Conservation (phyloP, 1,140 invertebrate genomes). For the Gryllus bimaculatus region DNA sequence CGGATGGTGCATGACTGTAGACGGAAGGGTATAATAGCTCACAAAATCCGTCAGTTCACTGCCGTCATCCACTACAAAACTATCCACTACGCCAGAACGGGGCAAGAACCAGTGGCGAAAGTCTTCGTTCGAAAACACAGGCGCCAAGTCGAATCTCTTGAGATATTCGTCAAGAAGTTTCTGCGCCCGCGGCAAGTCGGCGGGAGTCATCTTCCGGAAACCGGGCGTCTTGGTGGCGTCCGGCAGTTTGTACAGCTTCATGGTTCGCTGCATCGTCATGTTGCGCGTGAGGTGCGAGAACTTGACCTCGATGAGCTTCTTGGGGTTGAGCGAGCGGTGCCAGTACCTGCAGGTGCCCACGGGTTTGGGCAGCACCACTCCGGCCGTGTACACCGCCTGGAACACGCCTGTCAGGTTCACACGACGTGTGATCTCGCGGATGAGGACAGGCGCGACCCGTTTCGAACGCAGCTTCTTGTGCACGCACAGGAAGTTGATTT, state of each 20-base stretch:
- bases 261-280: slow-evolving; percentile 97
- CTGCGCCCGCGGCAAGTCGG: slow-evolving; percentile 72
- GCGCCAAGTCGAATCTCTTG: slow-evolving; percentile 79
- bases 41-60: slow-evolving; percentile 86
- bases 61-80: slow-evolving; percentile 83
- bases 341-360: slow-evolving; percentile 94
- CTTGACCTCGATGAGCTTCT: slow-evolving; percentile 95
- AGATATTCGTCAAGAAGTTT: slow-evolving; percentile 77
- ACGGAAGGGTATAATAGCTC: slow-evolving; percentile 96
- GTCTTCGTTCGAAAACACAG: slow-evolving; percentile 83
- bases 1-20: slow-evolving; percentile 96
- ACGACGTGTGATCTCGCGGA: slow-evolving; percentile 94
- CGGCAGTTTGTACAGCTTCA: slow-evolving; percentile 92
- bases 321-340: slow-evolving; percentile 96
- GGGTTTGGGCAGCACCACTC: slow-evolving; percentile 95
- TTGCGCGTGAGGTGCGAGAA: slow-evolving; percentile 94
- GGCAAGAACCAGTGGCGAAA: slow-evolving; percentile 97
- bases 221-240: slow-evolving; percentile 73
- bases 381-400: slow-evolving; percentile 98
- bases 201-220: slow-evolving; percentile 62
- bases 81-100: slow-evolving; percentile 83
- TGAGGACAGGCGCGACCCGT: slow-evolving; percentile 93
- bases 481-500: slow-evolving; percentile 99
- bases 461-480: slow-evolving; percentile 98
- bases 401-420: slow-evolving; percentile 94